Evolutionary conservation across 1,140 invertebrate genomes (phyloP).

Genomic region (Pseudomyrmex concolor): DNA sequence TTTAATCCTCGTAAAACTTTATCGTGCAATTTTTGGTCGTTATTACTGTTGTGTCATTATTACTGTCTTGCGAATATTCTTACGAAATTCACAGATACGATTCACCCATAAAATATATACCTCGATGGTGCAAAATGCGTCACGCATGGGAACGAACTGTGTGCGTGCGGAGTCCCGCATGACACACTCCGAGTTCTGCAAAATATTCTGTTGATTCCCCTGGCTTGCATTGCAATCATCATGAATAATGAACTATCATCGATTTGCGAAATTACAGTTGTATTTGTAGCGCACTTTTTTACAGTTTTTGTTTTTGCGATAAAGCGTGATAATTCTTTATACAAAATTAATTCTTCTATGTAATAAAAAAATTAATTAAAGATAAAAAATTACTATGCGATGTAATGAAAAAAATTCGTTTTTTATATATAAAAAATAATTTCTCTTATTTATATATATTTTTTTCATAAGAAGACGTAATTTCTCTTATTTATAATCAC

Average conservation of each 20-base stretch:
- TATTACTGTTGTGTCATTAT: background rate
- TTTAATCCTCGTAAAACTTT: background rate
- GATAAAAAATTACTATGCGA: background rate
- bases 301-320: background rate
- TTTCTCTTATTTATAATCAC: too few species aligned
- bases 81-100: conserved; percentile 10
- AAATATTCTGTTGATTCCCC: conserved; percentile 17
- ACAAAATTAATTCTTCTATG: too few species aligned
- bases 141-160: conserved; percentile 32
- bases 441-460: too few species aligned
- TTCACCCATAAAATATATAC: conserved; percentile 18
- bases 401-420: too few species aligned
- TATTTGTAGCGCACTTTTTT: too few species aligned
- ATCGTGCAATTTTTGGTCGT: background rate
- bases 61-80: background rate
- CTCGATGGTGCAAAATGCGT: conserved; percentile 16
- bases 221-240: background rate
- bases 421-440: too few species aligned
- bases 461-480: too few species aligned
- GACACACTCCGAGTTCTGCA: conserved; percentile 4
- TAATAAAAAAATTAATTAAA: background rate
- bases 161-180: conserved; percentile 12
- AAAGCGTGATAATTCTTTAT: background rate
- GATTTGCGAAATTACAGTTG: conserved; percentile 32
- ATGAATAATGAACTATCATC: conserved; percentile 35